A percentile compares a stretch with the other conserved stretches of the same genome.
These are phyloP conservation scores for Hippopotamus amphibius DNA, from an alignment of 2,113 vertebrate genomes.

Conservation along the genomic window DNA sequence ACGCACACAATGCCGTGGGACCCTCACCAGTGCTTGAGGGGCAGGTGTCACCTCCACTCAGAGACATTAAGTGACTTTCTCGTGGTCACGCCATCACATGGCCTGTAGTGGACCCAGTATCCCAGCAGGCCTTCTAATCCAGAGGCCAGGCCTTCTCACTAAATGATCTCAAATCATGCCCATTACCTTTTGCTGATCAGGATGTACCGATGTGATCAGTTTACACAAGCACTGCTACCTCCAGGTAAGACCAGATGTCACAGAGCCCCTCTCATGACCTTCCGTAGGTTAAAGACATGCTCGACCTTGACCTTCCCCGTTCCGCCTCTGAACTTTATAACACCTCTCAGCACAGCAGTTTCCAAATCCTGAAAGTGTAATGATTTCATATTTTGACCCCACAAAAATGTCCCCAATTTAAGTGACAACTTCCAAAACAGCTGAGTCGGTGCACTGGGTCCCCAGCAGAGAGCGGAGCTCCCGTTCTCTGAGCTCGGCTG, in stretches of 20 bases:
- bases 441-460: neutral
- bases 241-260: neutral
- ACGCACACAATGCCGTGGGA: rapidly evolving
- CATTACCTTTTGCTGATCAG: too few relatives aligned
- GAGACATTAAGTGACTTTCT: neutral
- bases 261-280: neutral
- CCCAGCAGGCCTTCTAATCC: neutral
- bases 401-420: neutral
- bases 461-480: neutral
- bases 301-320: neutral
- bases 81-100: neutral
- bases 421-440: neutral
- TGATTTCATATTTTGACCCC: neutral
- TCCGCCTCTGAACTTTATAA: neutral
- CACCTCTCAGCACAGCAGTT: neutral
- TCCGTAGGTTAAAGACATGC: neutral
- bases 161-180: neutral
- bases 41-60: neutral
- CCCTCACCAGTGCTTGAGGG: neutral
- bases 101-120: neutral
- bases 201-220: too few relatives aligned
- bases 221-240: neutral
- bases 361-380: neutral
- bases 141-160: neutral
- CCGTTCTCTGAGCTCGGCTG: neutral